Base-by-base conservation (phyloP, 2,888 invertebrate genomes). In the Nomada fucata region DNA sequence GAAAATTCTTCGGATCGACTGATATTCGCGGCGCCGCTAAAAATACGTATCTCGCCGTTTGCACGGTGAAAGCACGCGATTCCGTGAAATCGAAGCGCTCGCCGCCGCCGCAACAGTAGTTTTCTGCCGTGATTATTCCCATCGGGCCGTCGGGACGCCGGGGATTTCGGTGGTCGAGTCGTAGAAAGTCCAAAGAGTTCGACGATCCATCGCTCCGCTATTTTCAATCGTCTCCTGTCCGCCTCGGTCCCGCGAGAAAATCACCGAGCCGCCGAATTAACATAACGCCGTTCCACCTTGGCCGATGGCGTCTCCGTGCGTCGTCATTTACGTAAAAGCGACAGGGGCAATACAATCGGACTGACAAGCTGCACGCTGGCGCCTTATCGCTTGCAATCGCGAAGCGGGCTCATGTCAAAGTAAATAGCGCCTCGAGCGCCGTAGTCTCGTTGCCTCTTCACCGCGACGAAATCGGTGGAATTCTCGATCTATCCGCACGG, bases 271-370 rank as follows among this genome's bases (percentile, higher is more conserved):
- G 55, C 7, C 55, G 74, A 61, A 85, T 84, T 87, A 84, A 29
- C 76, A 82, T 84, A 86, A 89, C 73, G 79, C 76, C 69, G 55
- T 42, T 55, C 75, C 65, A 63, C 71, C 57, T 76, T 47, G 57
- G 83, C 55, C 60, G 55, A 55, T 77, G 71, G 64, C 77, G 57
- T 71, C 71, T 47, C 67, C 50, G 68, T 18, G n/a, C 70, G 44
- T 79, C 73, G 81, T 71, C 83, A 85, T 85, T 82, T 82, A 53
- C 77, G 72, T 47, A 76, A 13, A 55, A 47, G 42, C 13, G 29
- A 13, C 29, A 20, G 20, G 13, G 50, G 68, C 20, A 67, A 78
- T 59, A 61, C 44, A 70, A 78, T 47, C 15, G 2, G 47, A 0
- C 13, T 15, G 47, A 15, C 47, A 47, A 47, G 47, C 11, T 47